Evolutionary conservation across 1,140 invertebrate genomes (phyloP).

Genomic region (Plodia interpunctella): DNA sequence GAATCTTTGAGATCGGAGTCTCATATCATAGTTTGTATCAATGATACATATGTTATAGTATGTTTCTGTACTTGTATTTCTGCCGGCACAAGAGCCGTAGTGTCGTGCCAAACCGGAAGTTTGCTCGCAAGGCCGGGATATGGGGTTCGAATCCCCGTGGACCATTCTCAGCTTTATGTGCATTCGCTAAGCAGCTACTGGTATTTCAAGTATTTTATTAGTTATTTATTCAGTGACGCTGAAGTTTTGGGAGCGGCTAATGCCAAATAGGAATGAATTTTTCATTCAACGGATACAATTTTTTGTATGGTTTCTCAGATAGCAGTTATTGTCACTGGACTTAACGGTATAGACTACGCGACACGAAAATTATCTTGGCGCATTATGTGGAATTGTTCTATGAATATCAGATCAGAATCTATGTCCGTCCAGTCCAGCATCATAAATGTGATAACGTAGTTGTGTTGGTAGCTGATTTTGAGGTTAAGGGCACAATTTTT

Average conservation of each 20-base stretch:
- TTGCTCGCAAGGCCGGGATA: conserved; percentile 55
- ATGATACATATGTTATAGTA: background rate
- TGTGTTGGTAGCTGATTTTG: too few relatives aligned
- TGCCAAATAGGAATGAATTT: background rate
- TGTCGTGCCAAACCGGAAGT: conserved; percentile 73
- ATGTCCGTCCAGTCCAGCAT: too few relatives aligned
- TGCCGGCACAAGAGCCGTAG: conserved; percentile 34
- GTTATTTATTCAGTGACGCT: background rate
- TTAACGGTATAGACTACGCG: too few relatives aligned
- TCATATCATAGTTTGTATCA: background rate
- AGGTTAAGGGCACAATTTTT: too few relatives aligned
- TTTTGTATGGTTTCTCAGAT: too few relatives aligned
- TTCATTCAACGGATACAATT: too few relatives aligned
- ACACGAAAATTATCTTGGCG: too few relatives aligned
- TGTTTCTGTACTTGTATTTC: background rate
- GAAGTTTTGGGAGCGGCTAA: background rate
- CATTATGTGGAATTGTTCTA: too few relatives aligned
- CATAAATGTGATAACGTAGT: too few relatives aligned
- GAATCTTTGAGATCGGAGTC: too few relatives aligned
- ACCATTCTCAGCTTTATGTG: conserved; percentile 42
- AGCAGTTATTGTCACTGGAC: too few relatives aligned
- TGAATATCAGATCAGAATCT: too few relatives aligned
- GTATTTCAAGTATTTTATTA: conserved; percentile 1
- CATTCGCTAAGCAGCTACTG: conserved; percentile 1
- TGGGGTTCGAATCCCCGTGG: conserved; percentile 57